Evolutionary conservation across 2,797 vertebrate genomes (phyloP).

Genomic region (Spea hammondii): DNA sequence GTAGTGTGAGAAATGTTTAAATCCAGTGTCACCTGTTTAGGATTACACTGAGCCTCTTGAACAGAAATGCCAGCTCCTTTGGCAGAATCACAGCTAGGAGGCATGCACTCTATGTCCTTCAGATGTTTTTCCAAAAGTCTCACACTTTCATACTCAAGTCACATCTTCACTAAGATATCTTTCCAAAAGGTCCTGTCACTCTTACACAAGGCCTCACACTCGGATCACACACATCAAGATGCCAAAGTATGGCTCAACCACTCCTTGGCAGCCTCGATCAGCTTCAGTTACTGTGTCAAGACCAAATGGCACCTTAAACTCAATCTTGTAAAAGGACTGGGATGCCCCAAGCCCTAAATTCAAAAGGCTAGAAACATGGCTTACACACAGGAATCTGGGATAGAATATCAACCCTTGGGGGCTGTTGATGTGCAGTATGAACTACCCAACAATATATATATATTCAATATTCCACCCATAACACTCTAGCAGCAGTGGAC

Average conservation of each 20-base stretch:
- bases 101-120: conserved; percentile 6
- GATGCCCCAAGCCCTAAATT: not conserved
- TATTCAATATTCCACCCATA: no score
- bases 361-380: no score
- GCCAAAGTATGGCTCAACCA: not conserved
- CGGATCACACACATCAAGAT: conserved; percentile 7
- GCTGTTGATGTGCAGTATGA: no score
- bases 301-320: not conserved
- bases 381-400: no score
- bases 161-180: not conserved
- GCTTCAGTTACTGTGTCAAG: not conserved
- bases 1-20: conserved; percentile 48
- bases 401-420: no score
- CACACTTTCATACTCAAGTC: not conserved
- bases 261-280: conserved; percentile 9
- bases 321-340: not conserved
- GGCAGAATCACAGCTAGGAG: conserved; percentile 22
- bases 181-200: conserved; percentile 20
- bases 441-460: no score
- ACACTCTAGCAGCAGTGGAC: no score
- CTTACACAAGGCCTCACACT: not conserved
- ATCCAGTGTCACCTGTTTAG: conserved; percentile 43
- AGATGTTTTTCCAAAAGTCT: conserved; percentile 41
- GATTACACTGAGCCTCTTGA: conserved; percentile 48
- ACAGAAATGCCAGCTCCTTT: conserved; percentile 33